Percentiles rank a stretch among this genome's conserved stretches.
Evolutionary conservation across 2,113 vertebrate genomes (phyloP).

Genomic region (Burhinus bistriatus): DNA sequence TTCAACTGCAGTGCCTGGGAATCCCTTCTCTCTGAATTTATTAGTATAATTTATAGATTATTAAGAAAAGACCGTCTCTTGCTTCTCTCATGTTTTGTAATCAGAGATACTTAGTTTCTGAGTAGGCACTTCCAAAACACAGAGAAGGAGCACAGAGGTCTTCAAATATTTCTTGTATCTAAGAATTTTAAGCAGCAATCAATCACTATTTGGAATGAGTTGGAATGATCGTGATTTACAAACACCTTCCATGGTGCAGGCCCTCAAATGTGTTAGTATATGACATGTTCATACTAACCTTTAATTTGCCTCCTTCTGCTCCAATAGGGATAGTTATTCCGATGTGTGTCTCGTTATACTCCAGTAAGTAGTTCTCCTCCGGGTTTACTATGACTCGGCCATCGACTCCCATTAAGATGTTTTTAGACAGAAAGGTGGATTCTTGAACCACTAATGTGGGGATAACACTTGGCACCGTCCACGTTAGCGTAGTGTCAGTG

Average conservation of each 20-base stretch:
- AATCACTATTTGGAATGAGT: not conserved
- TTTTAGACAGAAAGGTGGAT: constrained; percentile 52
- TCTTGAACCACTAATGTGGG: constrained; percentile 71
- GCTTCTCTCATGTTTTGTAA: not conserved
- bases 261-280: not conserved
- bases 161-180: not conserved
- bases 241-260: not conserved
- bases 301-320: constrained; percentile 71
- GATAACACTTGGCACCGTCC: constrained; percentile 77
- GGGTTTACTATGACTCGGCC: constrained; percentile 39
- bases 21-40: not conserved
- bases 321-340: constrained; percentile 76
- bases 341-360: constrained; percentile 53
- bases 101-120: not conserved
- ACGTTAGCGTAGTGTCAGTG: constrained; percentile 65
- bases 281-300: not conserved
- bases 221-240: not conserved
- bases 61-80: not conserved
- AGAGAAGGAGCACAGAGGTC: not conserved
- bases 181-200: not conserved
- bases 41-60: not conserved
- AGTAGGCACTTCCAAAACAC: not conserved
- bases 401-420: constrained; percentile 73
- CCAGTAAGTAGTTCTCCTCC: constrained; percentile 63
- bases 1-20: not conserved